Conservation (phyloP, 2,113 vertebrate species). For the Sturnus vulgaris region DNA sequence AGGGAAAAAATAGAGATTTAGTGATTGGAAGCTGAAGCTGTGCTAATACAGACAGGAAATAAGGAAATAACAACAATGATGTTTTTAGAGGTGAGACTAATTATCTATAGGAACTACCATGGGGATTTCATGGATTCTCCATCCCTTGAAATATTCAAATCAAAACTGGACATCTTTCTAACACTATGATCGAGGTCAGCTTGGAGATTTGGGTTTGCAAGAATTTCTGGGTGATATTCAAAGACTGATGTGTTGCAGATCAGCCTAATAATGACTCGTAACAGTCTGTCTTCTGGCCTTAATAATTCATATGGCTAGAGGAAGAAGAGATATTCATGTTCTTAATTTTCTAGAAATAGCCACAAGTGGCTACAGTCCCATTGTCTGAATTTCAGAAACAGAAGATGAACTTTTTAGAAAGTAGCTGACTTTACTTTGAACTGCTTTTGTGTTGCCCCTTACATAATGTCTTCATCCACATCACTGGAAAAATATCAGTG, state of each 20-base stretch:
- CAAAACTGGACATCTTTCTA: background rate
- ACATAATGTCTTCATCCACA: background rate
- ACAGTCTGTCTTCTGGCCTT: background rate
- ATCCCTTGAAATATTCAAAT: conserved; percentile 11
- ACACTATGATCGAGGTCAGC: background rate
- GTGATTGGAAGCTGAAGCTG: background rate
- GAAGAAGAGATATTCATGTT: background rate
- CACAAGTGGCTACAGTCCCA: background rate
- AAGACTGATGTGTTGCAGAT: background rate
- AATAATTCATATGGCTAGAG: background rate
- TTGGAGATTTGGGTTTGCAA: background rate
- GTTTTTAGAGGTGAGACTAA: background rate
- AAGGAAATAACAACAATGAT: background rate
- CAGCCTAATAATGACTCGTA: background rate
- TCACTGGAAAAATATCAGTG: background rate
- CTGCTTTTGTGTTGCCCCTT: background rate
- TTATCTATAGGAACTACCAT: background rate
- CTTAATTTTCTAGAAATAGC: background rate
- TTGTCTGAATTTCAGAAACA: background rate
- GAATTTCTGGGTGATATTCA: background rate
- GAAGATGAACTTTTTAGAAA: background rate
- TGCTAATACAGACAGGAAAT: background rate
- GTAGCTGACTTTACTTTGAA: background rate
- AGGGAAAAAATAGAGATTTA: background rate
- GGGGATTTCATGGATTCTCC: conserved; percentile 5